These are phyloP conservation scores for mouse (Mus musculus) DNA, from an alignment of 2,113 vertebrate genomes.

Conservation along the genomic window DNA sequence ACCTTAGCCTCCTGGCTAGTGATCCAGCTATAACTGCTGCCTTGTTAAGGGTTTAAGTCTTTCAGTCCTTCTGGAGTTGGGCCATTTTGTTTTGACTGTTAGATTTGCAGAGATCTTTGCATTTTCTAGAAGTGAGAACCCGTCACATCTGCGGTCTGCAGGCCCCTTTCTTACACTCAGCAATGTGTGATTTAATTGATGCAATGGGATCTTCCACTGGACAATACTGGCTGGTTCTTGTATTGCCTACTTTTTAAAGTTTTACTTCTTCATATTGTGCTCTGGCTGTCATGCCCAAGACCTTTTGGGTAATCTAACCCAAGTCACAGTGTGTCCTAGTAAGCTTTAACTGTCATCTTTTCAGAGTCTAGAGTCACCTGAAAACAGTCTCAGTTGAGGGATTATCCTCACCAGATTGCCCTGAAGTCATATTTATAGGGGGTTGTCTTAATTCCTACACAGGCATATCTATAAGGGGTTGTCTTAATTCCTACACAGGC, in stretches of 20 bases:
- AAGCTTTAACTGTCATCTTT: neutral
- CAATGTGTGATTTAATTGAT: no score
- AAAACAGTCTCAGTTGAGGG: neutral
- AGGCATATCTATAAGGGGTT: neutral
- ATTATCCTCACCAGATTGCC: neutral
- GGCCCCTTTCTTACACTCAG: no score
- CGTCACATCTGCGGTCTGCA: accelerated
- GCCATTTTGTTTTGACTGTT: neutral
- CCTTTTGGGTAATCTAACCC: neutral
- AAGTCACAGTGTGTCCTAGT: neutral
- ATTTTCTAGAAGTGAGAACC: no score
- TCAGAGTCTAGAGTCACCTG: neutral
- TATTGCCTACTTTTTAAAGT: accelerated
- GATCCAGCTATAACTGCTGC: accelerated
- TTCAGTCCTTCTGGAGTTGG: neutral
- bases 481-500: no score
- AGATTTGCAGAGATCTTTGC: neutral
- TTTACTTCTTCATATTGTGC: no score
- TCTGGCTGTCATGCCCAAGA: accelerated
- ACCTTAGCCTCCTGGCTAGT: accelerated
- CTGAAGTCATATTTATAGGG: neutral
- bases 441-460: no score
- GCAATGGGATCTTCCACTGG: neutral
- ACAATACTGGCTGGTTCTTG: accelerated
- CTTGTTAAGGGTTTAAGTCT: neutral